Conservation (phyloP, 2,113 vertebrate species). For the Amblyopsis rosae region DNA sequence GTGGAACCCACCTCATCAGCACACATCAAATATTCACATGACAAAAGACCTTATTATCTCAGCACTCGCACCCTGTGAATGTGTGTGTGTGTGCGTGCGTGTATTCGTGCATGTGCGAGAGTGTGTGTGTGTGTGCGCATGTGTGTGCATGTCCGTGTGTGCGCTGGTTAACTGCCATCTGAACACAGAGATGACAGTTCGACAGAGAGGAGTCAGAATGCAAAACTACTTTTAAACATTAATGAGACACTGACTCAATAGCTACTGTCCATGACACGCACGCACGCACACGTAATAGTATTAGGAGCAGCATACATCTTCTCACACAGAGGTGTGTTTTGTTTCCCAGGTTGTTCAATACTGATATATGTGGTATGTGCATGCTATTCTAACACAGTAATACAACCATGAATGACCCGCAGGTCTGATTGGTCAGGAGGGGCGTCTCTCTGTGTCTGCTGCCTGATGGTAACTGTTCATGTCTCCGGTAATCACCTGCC, state of each 20-base stretch:
- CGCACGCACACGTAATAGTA: constrained; percentile 2
- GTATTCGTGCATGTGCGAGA: constrained; percentile 1
- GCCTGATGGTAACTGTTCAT: too few relatives aligned
- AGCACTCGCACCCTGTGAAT: constrained; percentile 28
- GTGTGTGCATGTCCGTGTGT: constrained; percentile 10
- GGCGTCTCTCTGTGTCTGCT: too few relatives aligned
- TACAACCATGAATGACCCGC: too few relatives aligned
- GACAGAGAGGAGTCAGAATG: constrained; percentile 58
- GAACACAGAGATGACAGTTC: constrained; percentile 60
- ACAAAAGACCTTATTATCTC: constrained; percentile 76
- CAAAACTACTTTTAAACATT: constrained; percentile 53
- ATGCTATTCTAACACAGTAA: too few relatives aligned
- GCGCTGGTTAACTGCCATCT: constrained; percentile 67
- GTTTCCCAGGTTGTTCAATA: too few relatives aligned
- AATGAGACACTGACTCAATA: constrained; percentile 62
- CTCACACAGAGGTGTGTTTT: too few relatives aligned
- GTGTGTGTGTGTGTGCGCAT: constrained; percentile 5
- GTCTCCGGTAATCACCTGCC: too few relatives aligned
- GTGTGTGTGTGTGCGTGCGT: neutral
- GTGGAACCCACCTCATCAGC: constrained; percentile 65
- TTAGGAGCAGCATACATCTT: too few relatives aligned
- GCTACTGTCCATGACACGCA: constrained; percentile 46
- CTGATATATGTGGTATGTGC: too few relatives aligned
- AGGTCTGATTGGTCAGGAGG: too few relatives aligned
- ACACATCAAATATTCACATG: constrained; percentile 77